Conservation (phyloP, 2,888 invertebrate species). For the Hermaeophaga mercurialis region DNA sequence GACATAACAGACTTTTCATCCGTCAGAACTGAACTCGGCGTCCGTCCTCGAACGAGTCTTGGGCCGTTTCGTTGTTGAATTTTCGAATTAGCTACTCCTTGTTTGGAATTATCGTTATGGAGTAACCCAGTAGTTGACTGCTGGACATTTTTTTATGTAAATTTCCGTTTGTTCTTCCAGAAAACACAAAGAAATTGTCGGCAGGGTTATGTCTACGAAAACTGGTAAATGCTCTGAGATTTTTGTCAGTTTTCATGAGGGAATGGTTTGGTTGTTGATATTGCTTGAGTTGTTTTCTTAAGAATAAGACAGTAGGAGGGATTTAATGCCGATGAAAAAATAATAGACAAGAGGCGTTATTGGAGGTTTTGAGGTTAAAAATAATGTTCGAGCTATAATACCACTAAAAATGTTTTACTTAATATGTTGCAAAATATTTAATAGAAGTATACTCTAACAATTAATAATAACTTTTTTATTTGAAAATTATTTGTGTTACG, state of each 20-base stretch:
- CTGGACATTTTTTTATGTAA: conserved; percentile 11
- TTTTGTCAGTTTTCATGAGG: neutral
- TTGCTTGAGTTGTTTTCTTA: neutral
- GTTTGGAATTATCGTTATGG: conserved; percentile 18
- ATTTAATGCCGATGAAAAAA: no score
- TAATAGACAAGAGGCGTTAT: no score
- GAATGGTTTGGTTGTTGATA: neutral
- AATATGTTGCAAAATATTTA: no score
- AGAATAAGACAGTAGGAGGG: no score
- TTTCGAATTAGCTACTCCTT: conserved; percentile 17
- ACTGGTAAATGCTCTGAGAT: neutral
- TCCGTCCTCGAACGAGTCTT: conserved; percentile 9
- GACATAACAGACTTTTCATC: conserved; percentile 1
- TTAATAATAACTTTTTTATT: no score
- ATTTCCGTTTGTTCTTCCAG: conserved; percentile 10
- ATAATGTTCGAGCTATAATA: no score
- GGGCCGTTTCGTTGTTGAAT: conserved; percentile 11
- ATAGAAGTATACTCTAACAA: no score
- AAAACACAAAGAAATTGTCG: conserved; percentile 16
- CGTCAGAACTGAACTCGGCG: neutral
- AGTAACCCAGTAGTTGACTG: conserved; percentile 7
- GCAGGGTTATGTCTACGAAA: neutral
- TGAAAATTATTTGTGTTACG: no score
- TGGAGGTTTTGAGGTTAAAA: no score
- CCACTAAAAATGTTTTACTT: no score